Evolutionary conservation across 2,888 invertebrate species (phyloP), one percentile per base, ranked within the genome.

Genomic region (Ditula angustiorana): DNA sequence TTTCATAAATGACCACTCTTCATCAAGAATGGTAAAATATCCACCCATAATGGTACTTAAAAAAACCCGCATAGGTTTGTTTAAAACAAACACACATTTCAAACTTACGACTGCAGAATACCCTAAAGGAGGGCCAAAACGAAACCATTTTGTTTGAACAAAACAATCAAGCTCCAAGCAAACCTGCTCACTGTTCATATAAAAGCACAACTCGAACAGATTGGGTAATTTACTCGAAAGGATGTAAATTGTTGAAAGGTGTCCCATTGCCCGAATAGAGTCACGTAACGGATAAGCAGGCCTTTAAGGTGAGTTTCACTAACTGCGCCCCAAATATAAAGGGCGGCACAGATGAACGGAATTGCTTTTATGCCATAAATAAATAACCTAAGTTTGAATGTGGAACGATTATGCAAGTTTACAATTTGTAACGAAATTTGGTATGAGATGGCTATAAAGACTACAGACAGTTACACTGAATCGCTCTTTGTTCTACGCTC

Each of bases 251-350:
- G 85, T 80, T 78, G 74, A 80, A 82, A 82, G 80, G 81, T 79
- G 81, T 49, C 80, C 79, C 81, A 41, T 41, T 41, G 41, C 81
- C 81, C 79, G 78, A 88, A 88, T 87, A 87, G 85, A 87, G 88
- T 89, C 89, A 89, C 89, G 89, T 89, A 83, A 76, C 78, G 83
- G 84, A 88, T 87, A 85, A 82, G 76, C 72, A 72, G 83, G 79
- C 78, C 75, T 71, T 78, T 69, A 68, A 70, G 70, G 69, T 60
- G 74, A 73, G 73, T 75, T 74, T 74, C 74, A 67, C 72, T 73
- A 65, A 66, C 74, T 62, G 71, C 74, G 69, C 67, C 71, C 71
- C 71, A 70, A 78, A 80, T 80, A n/a, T n/a, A n/a, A 79, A 79
- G 74, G 72, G 75, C 71, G 74, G 70, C 71, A 72, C 70, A 76